A percentile compares a stretch with the other conserved stretches of the same genome.
Evolutionary conservation across 1,140 invertebrate species (phyloP).

Genomic region (Formica exsecta): DNA sequence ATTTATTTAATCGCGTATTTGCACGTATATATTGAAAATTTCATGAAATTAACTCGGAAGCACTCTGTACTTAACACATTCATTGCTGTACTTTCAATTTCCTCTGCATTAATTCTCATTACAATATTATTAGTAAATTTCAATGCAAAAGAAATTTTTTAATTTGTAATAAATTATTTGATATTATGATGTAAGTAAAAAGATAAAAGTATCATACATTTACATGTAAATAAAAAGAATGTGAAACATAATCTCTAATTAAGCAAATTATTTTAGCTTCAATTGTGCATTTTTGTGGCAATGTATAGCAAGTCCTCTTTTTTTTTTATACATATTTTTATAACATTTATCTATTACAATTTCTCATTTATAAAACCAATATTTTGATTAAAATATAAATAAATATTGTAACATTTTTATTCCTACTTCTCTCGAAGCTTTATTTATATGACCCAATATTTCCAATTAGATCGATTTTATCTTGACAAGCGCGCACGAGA

Average conservation of each 20-base stretch:
- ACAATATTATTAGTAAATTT: background rate
- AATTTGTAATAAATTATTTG: background rate
- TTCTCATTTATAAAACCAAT: background rate
- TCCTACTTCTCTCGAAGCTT: background rate
- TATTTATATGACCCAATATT: background rate
- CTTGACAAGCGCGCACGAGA: background rate
- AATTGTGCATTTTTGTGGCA: background rate
- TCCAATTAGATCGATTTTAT: constrained; percentile 5
- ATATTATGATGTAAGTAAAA: background rate
- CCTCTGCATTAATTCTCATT: background rate
- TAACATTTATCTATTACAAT: background rate
- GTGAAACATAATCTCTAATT: background rate
- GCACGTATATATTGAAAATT: background rate
- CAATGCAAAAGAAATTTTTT: background rate
- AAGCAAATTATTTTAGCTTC: background rate
- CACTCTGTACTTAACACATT: background rate
- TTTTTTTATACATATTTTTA: background rate
- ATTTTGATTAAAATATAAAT: constrained; percentile 8
- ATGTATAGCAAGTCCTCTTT: background rate
- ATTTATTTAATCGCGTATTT: background rate
- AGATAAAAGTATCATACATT: background rate
- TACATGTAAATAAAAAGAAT: background rate
- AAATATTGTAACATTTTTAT: background rate
- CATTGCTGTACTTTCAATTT: background rate
- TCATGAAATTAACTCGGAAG: background rate